Evolutionary conservation across 2,888 invertebrate genomes (phyloP).

Genomic region (Bombylius discolor): DNA sequence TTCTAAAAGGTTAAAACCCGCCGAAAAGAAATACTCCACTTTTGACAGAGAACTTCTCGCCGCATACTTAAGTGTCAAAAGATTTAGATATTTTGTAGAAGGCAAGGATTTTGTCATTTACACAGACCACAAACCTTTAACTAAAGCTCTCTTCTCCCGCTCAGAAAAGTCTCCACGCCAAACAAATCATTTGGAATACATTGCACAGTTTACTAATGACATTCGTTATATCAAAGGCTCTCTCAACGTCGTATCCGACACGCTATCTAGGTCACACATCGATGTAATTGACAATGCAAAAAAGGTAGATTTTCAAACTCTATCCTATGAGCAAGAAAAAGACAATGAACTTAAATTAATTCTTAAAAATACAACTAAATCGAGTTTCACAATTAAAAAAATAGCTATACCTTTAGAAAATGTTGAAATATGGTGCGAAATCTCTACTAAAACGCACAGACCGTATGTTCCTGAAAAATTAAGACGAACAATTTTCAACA

Average conservation of each 20-base stretch:
- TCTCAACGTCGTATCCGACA: no score
- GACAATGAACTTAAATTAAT: neutral
- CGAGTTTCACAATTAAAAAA: neutral
- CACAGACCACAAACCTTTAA: slow-evolving; percentile 2
- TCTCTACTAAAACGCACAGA: neutral
- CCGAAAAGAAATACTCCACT: slow-evolving; percentile 1
- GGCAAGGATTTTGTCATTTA: neutral
- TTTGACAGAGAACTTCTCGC: neutral
- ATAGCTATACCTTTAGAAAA: neutral
- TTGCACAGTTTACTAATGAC: neutral
- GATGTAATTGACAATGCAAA: neutral
- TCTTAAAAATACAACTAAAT: no score
- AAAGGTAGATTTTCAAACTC: no score
- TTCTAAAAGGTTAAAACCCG: neutral
- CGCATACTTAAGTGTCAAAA: no score
- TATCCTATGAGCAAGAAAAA: neutral
- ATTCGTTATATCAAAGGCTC: neutral
- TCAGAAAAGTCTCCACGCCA: neutral
- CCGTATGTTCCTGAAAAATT: neutral
- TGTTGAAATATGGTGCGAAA: neutral
- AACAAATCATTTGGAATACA: neutral
- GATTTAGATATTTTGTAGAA: neutral
- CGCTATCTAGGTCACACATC: neutral
- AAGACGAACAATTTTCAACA: neutral
- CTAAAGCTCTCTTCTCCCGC: neutral